Percentiles rank a stretch among this genome's conserved stretches.
phyloP scores from a whole-genome alignment of 92 coral and sea anemone genomes.

The Actinernus sp. region DNA sequence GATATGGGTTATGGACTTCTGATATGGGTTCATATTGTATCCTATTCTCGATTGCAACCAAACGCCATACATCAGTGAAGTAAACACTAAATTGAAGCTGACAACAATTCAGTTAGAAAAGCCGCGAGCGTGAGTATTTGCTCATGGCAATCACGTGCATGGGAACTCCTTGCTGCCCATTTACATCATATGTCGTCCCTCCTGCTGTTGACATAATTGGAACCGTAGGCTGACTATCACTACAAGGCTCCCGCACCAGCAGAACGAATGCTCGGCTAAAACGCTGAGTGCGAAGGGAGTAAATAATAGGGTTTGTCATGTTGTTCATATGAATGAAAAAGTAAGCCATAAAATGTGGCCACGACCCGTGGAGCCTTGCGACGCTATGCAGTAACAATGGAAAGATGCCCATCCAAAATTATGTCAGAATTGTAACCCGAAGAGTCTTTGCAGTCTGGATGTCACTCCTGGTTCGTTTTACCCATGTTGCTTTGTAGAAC shows the following conservation, averaged over 20 bases:
- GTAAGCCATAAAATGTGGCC: constrained; percentile 81
- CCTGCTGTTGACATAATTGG: too few species aligned
- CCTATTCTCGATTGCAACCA: too few species aligned
- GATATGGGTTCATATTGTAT: too few species aligned
- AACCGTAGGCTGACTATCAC: constrained; percentile 38
- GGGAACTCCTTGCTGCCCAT: too few species aligned
- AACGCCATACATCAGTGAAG: too few species aligned
- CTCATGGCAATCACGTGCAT: too few species aligned
- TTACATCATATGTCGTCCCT: too few species aligned
- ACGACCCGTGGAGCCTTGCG: constrained; percentile 76
- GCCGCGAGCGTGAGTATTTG: too few species aligned
- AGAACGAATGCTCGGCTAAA: constrained; percentile 52
- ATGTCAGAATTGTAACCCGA: constrained; percentile 66
- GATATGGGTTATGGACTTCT: too few species aligned
- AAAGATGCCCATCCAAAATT: constrained; percentile 81
- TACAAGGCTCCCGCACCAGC: constrained; percentile 52
- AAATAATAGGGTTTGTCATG: constrained; percentile 84
- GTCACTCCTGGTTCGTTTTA: constrained; percentile 55
- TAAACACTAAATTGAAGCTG: too few species aligned
- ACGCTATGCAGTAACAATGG: constrained; percentile 79
- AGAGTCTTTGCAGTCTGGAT: constrained; percentile 86
- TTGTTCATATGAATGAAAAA: constrained; percentile 79
- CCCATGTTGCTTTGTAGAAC: constrained; percentile 39
- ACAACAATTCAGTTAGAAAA: too few species aligned
- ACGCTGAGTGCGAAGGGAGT: constrained; percentile 73